These are phyloP conservation scores for Artemia sinica DNA, from an alignment of 2,888 invertebrate genomes.

Conservation along the genomic window DNA sequence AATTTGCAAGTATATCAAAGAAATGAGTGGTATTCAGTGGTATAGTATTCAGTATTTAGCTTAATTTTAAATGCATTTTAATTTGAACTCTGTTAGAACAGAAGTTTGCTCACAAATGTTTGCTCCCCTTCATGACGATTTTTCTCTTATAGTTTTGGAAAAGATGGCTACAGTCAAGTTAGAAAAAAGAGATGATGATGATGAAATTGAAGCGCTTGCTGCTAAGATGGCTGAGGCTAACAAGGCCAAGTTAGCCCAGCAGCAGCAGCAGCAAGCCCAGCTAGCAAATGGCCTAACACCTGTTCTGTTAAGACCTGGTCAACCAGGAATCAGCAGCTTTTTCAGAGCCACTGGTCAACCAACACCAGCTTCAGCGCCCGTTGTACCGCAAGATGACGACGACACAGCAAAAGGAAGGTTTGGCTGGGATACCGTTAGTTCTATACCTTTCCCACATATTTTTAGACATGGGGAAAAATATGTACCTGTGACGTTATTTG, in stretches of 20 bases:
- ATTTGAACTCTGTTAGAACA: too few relatives aligned
- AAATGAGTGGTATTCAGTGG: too few relatives aligned
- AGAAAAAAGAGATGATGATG: slow-evolving; percentile 57
- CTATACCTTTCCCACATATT: slow-evolving; percentile 53
- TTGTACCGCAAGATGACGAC: slow-evolving; percentile 29
- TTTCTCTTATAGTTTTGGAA: background rate
- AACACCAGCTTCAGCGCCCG: slow-evolving; percentile 24
- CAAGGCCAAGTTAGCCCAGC: slow-evolving; percentile 44
- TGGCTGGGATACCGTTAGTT: slow-evolving; percentile 72
- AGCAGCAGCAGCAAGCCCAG: slow-evolving; percentile 25
- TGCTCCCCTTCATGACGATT: background rate
- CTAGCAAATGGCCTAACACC: slow-evolving; percentile 6
- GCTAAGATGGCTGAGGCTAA: slow-evolving; percentile 71
- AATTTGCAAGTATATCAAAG: too few relatives aligned
- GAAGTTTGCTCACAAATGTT: too few relatives aligned
- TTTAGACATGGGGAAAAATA: slow-evolving; percentile 64
- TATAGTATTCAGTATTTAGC: too few relatives aligned
- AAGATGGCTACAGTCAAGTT: slow-evolving; percentile 41
- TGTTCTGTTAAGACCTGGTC: slow-evolving; percentile 20
- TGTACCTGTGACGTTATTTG: slow-evolving; percentile 85
- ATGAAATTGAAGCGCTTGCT: slow-evolving; percentile 68
- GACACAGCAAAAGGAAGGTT: slow-evolving; percentile 43
- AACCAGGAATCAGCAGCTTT: slow-evolving; percentile 43
- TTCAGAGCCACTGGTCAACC: slow-evolving; percentile 36
- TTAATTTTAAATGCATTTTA: too few relatives aligned